A percentile compares a stretch with the other conserved stretches of the same genome.
phyloP scores from a whole-genome alignment of 2,113 vertebrate genomes.

The Rhadina sibilatrix region DNA sequence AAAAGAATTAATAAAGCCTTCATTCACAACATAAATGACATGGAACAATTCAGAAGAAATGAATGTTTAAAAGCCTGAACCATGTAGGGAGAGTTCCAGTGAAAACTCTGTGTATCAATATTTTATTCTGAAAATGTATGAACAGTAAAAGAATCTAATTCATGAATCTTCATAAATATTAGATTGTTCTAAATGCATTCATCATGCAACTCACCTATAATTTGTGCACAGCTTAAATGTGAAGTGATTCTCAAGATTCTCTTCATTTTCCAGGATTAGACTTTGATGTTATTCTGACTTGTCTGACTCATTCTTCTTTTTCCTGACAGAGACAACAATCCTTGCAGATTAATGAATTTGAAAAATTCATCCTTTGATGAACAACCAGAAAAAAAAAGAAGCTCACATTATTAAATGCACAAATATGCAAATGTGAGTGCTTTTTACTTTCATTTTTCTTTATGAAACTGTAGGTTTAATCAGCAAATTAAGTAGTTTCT shows the following conservation, averaged over 20 bases:
- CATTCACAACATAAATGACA: neutral
- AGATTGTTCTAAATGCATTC: slow-evolving; percentile 21
- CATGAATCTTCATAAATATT: slow-evolving; percentile 38
- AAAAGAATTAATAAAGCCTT: neutral
- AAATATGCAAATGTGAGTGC: neutral
- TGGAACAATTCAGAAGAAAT: neutral
- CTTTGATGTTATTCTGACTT: neutral
- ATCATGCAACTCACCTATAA: neutral
- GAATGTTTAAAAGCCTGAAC: neutral
- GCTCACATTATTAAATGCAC: neutral
- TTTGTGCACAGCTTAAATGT: neutral
- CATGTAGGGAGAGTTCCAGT: neutral
- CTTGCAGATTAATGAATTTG: neutral
- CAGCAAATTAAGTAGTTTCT: neutral
- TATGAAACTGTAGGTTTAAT: neutral
- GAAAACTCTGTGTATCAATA: slow-evolving; percentile 1
- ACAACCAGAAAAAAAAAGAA: neutral
- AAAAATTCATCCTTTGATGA: neutral
- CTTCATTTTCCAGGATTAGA: neutral
- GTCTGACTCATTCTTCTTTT: neutral
- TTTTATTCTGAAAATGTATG: slow-evolving; percentile 30
- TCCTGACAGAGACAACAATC: neutral
- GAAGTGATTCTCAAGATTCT: slow-evolving; percentile 16
- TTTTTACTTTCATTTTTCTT: neutral
- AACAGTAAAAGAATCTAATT: slow-evolving; percentile 16